Conservation (phyloP, 2,113 vertebrate species). For the Gopherus flavomarginatus region DNA sequence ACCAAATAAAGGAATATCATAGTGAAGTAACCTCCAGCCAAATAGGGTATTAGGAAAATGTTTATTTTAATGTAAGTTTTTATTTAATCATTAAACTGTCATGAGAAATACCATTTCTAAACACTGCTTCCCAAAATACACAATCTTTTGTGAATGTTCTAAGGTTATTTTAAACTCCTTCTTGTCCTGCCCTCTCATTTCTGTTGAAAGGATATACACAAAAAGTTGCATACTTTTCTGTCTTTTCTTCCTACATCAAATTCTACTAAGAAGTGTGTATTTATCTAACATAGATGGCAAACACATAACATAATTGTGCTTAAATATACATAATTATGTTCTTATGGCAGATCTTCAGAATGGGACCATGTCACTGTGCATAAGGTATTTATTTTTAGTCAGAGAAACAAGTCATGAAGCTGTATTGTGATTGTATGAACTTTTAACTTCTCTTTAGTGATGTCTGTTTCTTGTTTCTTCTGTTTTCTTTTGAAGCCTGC, state of each 20-base stretch:
- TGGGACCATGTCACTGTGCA: background rate
- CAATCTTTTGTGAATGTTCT: background rate
- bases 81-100: background rate
- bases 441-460: background rate
- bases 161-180: background rate
- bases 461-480: background rate
- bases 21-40: background rate
- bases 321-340: background rate
- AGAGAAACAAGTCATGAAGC: background rate
- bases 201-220: background rate
- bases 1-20: background rate
- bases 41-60: background rate
- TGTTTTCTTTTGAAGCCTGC: background rate
- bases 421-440: background rate
- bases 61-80: background rate
- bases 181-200: background rate
- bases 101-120: background rate
- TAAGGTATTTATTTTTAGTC: background rate
- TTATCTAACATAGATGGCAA: background rate
- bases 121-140: background rate
- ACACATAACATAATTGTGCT: background rate
- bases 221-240: background rate
- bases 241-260: fast-evolving
- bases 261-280: background rate
- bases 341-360: background rate